phyloP scores from a whole-genome alignment of 1,140 invertebrate genomes.

The Euschistus heros region DNA sequence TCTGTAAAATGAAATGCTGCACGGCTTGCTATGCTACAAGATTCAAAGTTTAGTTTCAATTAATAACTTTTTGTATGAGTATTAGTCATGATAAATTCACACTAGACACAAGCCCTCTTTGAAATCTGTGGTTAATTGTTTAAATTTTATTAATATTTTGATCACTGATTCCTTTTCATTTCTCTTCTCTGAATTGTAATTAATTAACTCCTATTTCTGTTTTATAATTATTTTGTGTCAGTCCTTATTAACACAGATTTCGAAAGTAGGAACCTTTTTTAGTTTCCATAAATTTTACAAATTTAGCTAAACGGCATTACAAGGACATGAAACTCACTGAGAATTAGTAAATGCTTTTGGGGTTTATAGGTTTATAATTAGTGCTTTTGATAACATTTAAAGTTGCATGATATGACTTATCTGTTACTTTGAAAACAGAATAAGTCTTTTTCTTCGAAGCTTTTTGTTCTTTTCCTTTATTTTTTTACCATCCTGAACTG shows the following conservation, averaged over 20 bases:
- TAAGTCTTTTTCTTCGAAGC: neutral
- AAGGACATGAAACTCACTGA: neutral
- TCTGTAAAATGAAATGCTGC: conserved; percentile 6
- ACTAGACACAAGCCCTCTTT: neutral
- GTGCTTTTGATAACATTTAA: conserved; percentile 10
- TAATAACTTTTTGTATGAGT: conserved; percentile 1
- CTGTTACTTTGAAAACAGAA: neutral
- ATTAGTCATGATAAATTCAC: conserved; percentile 17
- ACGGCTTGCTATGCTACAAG: conserved; percentile 10
- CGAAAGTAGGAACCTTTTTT: neutral
- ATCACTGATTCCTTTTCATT: neutral
- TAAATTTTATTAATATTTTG: conserved; percentile 1
- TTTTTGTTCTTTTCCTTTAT: no score
- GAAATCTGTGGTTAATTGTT: conserved; percentile 17
- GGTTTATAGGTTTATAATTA: neutral
- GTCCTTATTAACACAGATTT: conserved; percentile 1
- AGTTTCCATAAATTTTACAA: neutral
- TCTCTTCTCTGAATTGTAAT: neutral
- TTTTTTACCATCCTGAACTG: no score
- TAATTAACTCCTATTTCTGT: neutral
- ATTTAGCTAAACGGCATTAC: conserved; percentile 9
- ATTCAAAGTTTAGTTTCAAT: neutral
- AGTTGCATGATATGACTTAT: neutral
- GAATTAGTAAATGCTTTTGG: neutral
- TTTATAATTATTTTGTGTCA: neutral